Percentiles rank a stretch among this genome's conserved stretches.
Evolutionary conservation across 2,888 invertebrate species (phyloP).

Genomic region (Asteroscopus sphinx): DNA sequence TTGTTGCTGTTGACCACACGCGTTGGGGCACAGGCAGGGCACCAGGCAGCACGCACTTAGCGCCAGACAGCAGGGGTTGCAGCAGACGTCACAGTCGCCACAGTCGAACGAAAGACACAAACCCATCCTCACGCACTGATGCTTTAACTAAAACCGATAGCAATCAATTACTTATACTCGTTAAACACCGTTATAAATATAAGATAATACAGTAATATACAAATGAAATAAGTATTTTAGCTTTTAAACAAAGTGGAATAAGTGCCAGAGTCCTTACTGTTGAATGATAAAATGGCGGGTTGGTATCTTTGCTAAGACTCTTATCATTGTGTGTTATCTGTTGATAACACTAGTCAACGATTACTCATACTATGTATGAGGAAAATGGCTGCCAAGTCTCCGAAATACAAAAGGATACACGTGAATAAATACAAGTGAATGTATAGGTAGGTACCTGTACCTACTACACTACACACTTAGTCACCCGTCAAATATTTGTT

Average conservation of each 20-base stretch:
- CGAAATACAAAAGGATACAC: conserved; percentile 41
- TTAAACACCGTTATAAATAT: conserved; percentile 8
- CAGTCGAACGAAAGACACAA: conserved; percentile 83
- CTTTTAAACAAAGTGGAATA: conserved; percentile 49
- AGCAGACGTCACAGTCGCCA: conserved; percentile 81
- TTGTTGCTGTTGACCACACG: conserved; percentile 81
- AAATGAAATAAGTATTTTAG: conserved; percentile 28
- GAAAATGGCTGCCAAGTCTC: conserved; percentile 30
- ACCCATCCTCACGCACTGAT: conserved; percentile 75
- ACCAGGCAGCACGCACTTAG: conserved; percentile 83
- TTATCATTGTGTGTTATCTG: conserved; percentile 71
- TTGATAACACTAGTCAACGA: conserved; percentile 61
- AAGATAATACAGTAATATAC: conserved; percentile 4
- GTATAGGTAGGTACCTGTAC: too few species aligned
- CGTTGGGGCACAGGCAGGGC: conserved; percentile 84
- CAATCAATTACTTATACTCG: conserved; percentile 40
- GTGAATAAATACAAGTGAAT: conserved; percentile 4
- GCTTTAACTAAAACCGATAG: conserved; percentile 71
- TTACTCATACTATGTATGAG: conserved; percentile 27
- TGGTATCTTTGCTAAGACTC: conserved; percentile 57
- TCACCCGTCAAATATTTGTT: neutral
- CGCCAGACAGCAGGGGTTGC: conserved; percentile 84
- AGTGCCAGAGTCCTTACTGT: conserved; percentile 47
- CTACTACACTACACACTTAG: neutral
- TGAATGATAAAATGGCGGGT: conserved; percentile 59